These are phyloP conservation scores for Lagenorhynchus albirostris DNA, from an alignment of 2,113 vertebrate species.

Conservation along the genomic window DNA sequence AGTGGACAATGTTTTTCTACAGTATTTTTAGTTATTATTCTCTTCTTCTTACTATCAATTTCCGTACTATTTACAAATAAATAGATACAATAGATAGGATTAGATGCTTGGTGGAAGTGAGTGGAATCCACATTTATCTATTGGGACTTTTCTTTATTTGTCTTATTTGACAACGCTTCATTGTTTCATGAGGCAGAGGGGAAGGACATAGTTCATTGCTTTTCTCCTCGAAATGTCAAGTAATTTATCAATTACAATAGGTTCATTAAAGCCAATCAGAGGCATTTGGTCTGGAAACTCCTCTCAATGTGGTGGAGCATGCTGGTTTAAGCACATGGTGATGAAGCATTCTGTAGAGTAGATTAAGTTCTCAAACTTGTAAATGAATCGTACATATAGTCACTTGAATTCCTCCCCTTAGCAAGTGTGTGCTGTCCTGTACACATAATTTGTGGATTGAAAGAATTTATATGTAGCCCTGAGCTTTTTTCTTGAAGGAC, in stretches of 20 bases:
- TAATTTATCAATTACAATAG: neutral
- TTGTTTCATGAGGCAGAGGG: neutral
- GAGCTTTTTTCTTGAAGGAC: neutral
- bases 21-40: neutral
- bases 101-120: neutral
- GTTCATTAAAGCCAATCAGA: neutral
- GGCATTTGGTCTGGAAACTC: neutral
- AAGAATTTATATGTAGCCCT: neutral
- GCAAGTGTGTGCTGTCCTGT: neutral
- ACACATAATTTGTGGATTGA: neutral
- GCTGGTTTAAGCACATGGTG: neutral
- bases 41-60: neutral
- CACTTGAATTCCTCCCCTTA: neutral
- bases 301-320: neutral
- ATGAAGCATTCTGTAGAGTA: neutral
- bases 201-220: neutral
- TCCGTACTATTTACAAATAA: neutral
- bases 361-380: neutral
- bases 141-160: neutral
- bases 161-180: neutral
- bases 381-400: neutral
- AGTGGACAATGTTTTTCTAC: neutral
- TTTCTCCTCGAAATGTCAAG: conserved; percentile 15
- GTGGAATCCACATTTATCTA: neutral
- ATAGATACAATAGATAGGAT: neutral